Conservation (phyloP, 23 tunicate genomes). For the Pegea sp. region DNA sequence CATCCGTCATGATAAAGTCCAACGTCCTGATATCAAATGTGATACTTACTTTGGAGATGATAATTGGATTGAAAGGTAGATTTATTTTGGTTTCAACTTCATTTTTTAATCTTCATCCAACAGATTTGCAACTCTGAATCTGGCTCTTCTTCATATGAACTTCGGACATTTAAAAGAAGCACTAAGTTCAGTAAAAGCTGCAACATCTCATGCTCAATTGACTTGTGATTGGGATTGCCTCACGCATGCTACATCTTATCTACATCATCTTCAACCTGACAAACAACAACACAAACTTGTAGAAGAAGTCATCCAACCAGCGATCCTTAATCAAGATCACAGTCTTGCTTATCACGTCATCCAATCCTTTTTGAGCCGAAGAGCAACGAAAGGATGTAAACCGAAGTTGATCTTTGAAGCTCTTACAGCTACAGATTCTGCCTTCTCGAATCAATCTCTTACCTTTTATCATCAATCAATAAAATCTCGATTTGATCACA, state of each 20-base stretch:
- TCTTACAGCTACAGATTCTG: too few species aligned
- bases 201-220: conserved; percentile 39
- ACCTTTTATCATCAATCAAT: too few species aligned
- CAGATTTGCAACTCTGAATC: conserved; percentile 64
- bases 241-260: conserved; percentile 50
- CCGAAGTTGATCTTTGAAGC: too few species aligned
- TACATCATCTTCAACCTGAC: conserved; percentile 54
- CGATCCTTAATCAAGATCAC: conserved; percentile 1
- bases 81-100: too few species aligned
- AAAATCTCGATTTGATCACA: too few species aligned
- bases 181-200: conserved; percentile 40
- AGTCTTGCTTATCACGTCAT: background rate
- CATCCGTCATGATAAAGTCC: conserved; percentile 15
- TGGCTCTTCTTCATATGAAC: conserved; percentile 45
- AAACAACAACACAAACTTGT: conserved; percentile 14
- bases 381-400: background rate
- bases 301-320: conserved; percentile 50
- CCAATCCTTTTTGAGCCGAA: background rate
- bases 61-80: conserved; percentile 8
- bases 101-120: background rate
- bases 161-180: conserved; percentile 82
- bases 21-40: background rate
- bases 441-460: too few species aligned
- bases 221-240: conserved; percentile 41
- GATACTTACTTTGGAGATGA: background rate